Evolutionary conservation across 2,888 invertebrate species (phyloP).

Genomic region (Tenthredo mesomela): DNA sequence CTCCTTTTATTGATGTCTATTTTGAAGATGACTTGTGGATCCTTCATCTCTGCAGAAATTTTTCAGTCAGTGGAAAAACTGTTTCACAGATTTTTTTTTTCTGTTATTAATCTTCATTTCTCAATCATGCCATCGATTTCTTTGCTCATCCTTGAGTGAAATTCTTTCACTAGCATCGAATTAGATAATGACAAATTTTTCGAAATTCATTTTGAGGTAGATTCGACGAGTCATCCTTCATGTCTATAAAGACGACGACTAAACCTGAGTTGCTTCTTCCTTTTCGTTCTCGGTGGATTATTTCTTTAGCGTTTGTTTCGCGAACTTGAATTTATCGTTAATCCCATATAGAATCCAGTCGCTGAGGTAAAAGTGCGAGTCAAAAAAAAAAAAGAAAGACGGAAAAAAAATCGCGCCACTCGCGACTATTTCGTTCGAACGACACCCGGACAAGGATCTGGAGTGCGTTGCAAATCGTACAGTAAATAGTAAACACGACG

Average conservation of each 20-base stretch:
- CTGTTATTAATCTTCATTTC: not conserved
- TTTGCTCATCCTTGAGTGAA: not conserved
- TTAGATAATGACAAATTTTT: not conserved
- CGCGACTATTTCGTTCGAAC: not conserved
- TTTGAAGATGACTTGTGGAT: not conserved
- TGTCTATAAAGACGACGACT: not conserved
- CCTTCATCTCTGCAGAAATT: not conserved
- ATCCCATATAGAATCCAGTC: slow-evolving; percentile 31
- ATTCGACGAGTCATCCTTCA: not conserved
- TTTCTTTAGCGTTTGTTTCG: slow-evolving; percentile 20
- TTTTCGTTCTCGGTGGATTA: slow-evolving; percentile 19
- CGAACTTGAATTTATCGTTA: slow-evolving; percentile 38
- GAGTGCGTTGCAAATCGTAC: slow-evolving; percentile 34
- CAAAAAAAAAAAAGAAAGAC: not conserved
- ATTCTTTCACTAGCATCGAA: not conserved
- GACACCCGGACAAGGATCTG: not conserved
- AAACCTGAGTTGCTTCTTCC: not conserved
- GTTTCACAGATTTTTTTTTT: not conserved
- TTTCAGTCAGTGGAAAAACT: not conserved
- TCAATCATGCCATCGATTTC: not conserved
- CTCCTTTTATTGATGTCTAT: not conserved
- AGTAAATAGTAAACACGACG: slow-evolving; percentile 34
- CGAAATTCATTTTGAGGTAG: not conserved
- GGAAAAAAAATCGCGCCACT: slow-evolving; percentile 9
- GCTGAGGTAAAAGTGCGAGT: not conserved